Conservation (phyloP, 2,113 vertebrate species). For the Martes martes region DNA sequence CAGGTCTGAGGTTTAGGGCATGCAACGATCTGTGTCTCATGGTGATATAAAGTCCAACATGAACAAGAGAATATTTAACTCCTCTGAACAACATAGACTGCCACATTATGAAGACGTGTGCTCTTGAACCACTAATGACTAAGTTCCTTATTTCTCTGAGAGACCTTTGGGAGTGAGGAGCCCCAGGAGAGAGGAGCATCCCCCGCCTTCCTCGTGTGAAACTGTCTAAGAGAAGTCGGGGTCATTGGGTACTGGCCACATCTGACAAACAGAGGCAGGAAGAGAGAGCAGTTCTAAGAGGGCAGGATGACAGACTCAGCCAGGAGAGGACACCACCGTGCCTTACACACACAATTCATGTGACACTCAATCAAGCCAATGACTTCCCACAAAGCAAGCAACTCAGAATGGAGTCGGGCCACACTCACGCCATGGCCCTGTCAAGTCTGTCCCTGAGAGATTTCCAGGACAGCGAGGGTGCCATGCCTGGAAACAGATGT, state of each 20-base stretch:
- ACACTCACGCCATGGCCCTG: accelerated
- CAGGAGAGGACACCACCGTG: neutral
- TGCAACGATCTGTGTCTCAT: neutral
- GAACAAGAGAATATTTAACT: neutral
- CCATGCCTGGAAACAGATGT: neutral
- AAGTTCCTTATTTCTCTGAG: neutral
- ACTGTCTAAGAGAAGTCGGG: neutral
- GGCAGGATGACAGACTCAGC: accelerated
- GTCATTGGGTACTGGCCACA: neutral
- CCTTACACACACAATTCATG: neutral
- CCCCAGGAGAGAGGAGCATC: neutral
- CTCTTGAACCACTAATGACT: neutral
- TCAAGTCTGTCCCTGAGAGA: neutral
- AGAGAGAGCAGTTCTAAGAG: neutral
- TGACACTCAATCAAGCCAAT: neutral
- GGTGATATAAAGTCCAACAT: neutral
- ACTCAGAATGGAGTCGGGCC: neutral
- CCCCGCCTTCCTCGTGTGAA: neutral
- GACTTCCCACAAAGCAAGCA: neutral
- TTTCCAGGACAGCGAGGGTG: neutral
- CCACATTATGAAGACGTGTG: neutral
- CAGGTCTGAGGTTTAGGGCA: neutral
- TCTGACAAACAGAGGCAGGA: neutral
- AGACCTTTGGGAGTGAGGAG: neutral
- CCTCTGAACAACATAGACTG: neutral